phyloP scores from a whole-genome alignment of 2,888 invertebrate species.

The Acrobasis consociella region DNA sequence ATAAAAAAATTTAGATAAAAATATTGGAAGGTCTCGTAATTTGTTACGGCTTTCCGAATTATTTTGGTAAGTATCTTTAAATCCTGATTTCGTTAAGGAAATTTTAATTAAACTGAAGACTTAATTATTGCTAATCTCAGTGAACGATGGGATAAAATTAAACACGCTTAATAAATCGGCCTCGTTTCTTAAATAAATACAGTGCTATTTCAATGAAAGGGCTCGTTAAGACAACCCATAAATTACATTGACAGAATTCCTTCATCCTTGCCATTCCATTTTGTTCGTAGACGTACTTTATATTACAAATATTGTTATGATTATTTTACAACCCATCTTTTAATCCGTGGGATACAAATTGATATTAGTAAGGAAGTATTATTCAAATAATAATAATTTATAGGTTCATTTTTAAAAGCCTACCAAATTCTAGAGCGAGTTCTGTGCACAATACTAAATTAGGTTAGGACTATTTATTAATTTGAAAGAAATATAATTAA shows the following conservation, averaged over 20 bases:
- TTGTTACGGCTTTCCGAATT: constrained; percentile 3
- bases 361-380: no score
- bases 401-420: no score
- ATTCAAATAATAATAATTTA: no score
- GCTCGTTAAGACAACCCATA: neutral
- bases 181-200: constrained; percentile 3
- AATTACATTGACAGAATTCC: neutral
- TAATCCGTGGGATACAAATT: no score
- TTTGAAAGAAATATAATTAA: no score
- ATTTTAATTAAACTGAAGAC: constrained; percentile 17
- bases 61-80: constrained; percentile 1
- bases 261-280: neutral
- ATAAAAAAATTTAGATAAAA: neutral
- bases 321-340: no score
- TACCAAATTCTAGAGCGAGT: no score
- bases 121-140: constrained; percentile 16
- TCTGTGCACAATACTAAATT: no score
- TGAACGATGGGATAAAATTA: constrained; percentile 14
- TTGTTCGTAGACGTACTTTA: no score
- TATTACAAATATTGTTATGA: no score
- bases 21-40: neutral
- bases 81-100: constrained; percentile 1
- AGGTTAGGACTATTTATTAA: no score
- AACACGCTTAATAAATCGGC: constrained; percentile 10
- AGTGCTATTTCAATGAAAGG: neutral